These are phyloP conservation scores for Microctenopoma steveboyesi DNA, from an alignment of 2,797 vertebrate species.

Conservation along the genomic window DNA sequence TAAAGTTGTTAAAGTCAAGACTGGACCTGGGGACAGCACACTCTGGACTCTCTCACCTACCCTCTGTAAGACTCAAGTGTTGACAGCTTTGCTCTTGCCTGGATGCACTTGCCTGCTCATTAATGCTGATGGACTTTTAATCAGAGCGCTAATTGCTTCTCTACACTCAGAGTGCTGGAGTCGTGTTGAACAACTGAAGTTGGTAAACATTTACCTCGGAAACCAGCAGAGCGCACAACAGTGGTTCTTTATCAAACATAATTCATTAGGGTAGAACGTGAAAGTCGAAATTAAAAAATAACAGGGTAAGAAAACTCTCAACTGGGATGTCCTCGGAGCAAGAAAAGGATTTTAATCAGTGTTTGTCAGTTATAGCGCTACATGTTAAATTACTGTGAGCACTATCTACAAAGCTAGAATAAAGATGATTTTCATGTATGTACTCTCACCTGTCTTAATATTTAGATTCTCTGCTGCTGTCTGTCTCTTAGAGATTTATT, in stretches of 20 bases:
- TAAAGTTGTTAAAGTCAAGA: neutral
- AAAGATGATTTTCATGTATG: neutral
- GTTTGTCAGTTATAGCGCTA: neutral
- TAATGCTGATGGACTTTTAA: conserved; percentile 48
- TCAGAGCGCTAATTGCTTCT: conserved; percentile 45
- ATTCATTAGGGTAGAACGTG: conserved; percentile 8
- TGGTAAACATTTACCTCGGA: conserved; percentile 36
- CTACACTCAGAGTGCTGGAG: neutral
- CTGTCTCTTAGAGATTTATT: too few species aligned
- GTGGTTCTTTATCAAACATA: conserved; percentile 37
- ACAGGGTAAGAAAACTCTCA: conserved; percentile 10
- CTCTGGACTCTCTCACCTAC: neutral
- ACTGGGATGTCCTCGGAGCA: neutral
- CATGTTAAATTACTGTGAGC: neutral
- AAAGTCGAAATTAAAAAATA: conserved; percentile 24
- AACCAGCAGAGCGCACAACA: conserved; percentile 13
- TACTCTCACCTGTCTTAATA: neutral
- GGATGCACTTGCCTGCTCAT: conserved; percentile 26
- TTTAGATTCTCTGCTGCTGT: neutral
- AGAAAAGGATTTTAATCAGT: neutral
- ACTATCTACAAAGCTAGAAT: neutral
- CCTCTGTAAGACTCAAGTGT: neutral
- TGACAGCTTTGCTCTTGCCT: conserved; percentile 15
- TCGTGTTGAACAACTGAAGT: conserved; percentile 19
- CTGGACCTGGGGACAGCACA: neutral